Conservation (phyloP, 2,888 invertebrate genomes). For the Apotomis capreana region DNA sequence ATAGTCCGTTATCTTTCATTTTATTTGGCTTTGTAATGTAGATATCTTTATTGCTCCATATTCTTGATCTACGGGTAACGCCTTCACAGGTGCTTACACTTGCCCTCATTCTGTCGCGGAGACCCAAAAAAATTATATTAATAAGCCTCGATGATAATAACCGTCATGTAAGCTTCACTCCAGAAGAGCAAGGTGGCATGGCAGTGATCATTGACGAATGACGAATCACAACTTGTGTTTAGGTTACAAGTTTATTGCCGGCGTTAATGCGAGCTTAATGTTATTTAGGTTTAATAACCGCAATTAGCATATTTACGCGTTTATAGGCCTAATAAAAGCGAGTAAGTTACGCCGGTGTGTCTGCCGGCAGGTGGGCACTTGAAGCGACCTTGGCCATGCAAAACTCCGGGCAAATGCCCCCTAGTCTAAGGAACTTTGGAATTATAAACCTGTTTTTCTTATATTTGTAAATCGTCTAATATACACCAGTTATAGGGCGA, state of each 20-base stretch:
- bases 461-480: neutral
- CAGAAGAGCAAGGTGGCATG: too few relatives aligned
- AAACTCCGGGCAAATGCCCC: slow-evolving; percentile 69
- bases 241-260: slow-evolving; percentile 28
- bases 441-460: slow-evolving; percentile 31
- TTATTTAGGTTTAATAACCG: slow-evolving; percentile 31
- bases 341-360: slow-evolving; percentile 34
- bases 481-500: neutral
- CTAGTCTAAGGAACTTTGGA: slow-evolving; percentile 44
- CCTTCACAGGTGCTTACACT: neutral
- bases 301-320: slow-evolving; percentile 40
- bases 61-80: neutral
- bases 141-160: too few relatives aligned
- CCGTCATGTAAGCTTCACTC: too few relatives aligned
- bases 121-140: neutral
- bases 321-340: slow-evolving; percentile 39
- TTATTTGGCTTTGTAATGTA: too few relatives aligned
- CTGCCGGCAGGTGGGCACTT: slow-evolving; percentile 60
- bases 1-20: neutral
- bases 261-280: slow-evolving; percentile 19
- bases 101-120: neutral
- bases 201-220: slow-evolving; percentile 7
- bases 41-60: neutral
- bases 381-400: slow-evolving; percentile 67
- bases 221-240: slow-evolving; percentile 10